Evolutionary conservation across 2,113 vertebrate genomes (phyloP).

Genomic region (Sialia sialis): DNA sequence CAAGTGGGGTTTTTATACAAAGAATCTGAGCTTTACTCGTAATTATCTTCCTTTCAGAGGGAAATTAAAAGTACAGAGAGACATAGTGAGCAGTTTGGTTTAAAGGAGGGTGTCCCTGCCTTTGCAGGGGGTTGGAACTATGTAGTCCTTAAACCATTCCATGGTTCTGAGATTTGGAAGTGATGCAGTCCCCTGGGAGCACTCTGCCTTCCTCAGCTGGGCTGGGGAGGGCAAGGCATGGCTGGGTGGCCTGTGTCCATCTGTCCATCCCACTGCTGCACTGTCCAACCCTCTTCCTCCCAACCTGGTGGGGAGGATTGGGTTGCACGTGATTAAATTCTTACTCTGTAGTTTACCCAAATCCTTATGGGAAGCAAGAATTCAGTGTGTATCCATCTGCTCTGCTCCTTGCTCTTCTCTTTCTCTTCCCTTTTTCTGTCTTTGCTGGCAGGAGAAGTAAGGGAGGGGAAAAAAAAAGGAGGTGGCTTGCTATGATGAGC

Average conservation of each 20-base stretch:
- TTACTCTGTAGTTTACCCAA: not conserved
- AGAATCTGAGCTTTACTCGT: not conserved
- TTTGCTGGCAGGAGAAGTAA: not conserved
- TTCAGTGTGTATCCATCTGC: not conserved
- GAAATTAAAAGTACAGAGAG: not conserved
- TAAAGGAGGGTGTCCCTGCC: not conserved
- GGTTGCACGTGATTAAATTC: not conserved
- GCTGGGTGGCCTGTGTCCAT: not conserved
- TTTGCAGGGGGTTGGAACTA: not conserved
- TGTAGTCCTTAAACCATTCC: not conserved
- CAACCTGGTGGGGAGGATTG: fast-evolving
- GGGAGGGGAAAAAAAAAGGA: not conserved
- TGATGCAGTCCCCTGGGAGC: not conserved
- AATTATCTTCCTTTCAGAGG: not conserved
- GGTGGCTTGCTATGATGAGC: not conserved
- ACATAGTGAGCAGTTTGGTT: not conserved
- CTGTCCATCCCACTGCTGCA: not conserved
- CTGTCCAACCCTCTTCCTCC: fast-evolving
- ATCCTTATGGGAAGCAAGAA: not conserved
- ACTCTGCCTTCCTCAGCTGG: not conserved
- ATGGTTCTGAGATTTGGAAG: not conserved
- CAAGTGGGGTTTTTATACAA: not conserved
- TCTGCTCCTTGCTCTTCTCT: not conserved
- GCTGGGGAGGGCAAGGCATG: not conserved
- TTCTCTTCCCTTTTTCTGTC: not conserved